Conservation (phyloP, 2,888 invertebrate genomes). For the Sepiola atlantica region DNA sequence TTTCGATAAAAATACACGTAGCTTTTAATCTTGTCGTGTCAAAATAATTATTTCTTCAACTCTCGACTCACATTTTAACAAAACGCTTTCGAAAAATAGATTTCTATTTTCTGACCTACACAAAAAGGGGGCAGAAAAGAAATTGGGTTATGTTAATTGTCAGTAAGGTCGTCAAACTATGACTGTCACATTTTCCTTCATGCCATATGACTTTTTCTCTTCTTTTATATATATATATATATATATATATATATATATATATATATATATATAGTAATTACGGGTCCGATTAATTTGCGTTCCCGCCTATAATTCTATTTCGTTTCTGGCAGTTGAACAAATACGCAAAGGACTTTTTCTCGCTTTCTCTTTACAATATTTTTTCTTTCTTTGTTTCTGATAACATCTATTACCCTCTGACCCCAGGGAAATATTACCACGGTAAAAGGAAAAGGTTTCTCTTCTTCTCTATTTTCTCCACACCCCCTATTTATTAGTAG, state of each 20-base stretch:
- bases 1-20: background rate
- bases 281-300: background rate
- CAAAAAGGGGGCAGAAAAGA: background rate
- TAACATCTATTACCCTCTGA: background rate
- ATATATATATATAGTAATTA: background rate
- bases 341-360: background rate
- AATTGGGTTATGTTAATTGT: background rate
- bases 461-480: background rate
- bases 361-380: background rate
- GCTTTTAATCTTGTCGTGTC: background rate
- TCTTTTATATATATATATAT: background rate
- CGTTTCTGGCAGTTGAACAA: background rate
- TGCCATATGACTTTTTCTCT: background rate
- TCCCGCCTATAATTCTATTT: background rate
- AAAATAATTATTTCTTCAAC: background rate
- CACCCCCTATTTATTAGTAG: background rate
- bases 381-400: background rate
- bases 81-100: background rate
- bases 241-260: no score
- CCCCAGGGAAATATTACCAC: background rate
- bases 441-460: background rate
- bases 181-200: background rate
- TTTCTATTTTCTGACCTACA: background rate
- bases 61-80: background rate
- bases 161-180: background rate